phyloP scores from a whole-genome alignment of 2,113 vertebrate genomes.

The Andinoacara biseriatus region DNA sequence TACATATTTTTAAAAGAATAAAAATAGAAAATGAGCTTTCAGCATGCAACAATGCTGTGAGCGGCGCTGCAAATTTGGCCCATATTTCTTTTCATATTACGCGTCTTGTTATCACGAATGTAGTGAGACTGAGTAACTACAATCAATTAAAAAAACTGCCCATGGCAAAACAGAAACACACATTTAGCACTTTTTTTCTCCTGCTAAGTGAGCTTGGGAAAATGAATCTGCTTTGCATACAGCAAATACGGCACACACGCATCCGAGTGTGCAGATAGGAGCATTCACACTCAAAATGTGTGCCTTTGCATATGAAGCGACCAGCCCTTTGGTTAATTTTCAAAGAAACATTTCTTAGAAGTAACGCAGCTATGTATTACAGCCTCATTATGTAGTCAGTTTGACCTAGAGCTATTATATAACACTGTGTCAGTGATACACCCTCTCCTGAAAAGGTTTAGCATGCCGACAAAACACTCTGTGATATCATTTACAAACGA shows the following conservation, averaged over 20 bases:
- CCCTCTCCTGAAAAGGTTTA: not conserved
- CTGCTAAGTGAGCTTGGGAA: slow-evolving; percentile 35
- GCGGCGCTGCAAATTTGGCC: not conserved
- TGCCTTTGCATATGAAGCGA: slow-evolving; percentile 29
- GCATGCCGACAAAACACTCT: slow-evolving; percentile 16
- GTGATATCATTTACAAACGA: slow-evolving; percentile 22
- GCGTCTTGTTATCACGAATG: slow-evolving; percentile 44
- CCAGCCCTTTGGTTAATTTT: slow-evolving; percentile 26
- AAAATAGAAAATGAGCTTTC: not conserved
- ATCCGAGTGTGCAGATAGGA: slow-evolving; percentile 22
- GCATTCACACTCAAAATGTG: slow-evolving; percentile 30
- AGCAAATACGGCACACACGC: not conserved
- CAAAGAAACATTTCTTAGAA: slow-evolving; percentile 28
- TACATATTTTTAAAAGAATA: not conserved
- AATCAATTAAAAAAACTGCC: slow-evolving; percentile 54
- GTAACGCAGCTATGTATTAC: not conserved
- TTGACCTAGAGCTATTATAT: slow-evolving; percentile 1
- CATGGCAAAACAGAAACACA: slow-evolving; percentile 46
- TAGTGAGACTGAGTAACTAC: slow-evolving; percentile 34
- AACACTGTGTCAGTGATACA: slow-evolving; percentile 15
- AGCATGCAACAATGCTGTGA: not conserved
- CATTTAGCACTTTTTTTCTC: slow-evolving; percentile 38
- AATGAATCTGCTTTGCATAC: slow-evolving; percentile 29
- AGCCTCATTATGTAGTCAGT: slow-evolving; percentile 14
- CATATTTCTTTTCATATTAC: slow-evolving; percentile 5